Base-by-base conservation (phyloP, 37 sponge, comb jelly and placozoan species). In the Axinella damicornis region DNA sequence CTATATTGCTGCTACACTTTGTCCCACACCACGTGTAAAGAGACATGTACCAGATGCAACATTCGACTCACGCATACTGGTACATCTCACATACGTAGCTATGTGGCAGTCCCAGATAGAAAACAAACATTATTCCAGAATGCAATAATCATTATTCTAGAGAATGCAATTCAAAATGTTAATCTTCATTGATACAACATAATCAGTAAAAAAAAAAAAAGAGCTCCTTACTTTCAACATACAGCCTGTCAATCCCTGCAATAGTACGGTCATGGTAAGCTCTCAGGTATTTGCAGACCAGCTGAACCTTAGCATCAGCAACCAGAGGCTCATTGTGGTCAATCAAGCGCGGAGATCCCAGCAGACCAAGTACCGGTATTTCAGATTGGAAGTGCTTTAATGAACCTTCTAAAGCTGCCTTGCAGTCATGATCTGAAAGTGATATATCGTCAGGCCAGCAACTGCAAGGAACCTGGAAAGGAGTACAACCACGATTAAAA, bases 241-340 rank as follows among this genome's bases (percentile, higher is more conserved):
- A 90, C 19, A 62, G 74, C 2, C 69, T 65, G 39, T 83, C 58
- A 35, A 84, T 79, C 64, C 85, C 80, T 46, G 9, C 6, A 9
- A 46, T 4, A 46, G 46, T 60, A 30, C 31, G 21, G 30, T 16
- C 34, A 54, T 64, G 36, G 77, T 79, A 90, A 1, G 92, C 92
- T 21, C 61, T 74, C 35, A 91, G 40, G 53, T 91, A 91, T 78
- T 91, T 91, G 41, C 92, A 91, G 38, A 91, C 92, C 35, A 91
- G 65, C 73, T 86, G 87, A 19, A 81, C 83, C 28, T 86, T 83
- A 21, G 55, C 83, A 76, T 91, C 83, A 36, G 82, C 73, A 58
- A 66, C 76, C 17, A 77, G 66, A 25, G 71, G 81, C 25, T 64
- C 59, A 1, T 35, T 59, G 35, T 62, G 76, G 40, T 39, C 15